Base-by-base conservation (phyloP, 92 coral and sea anemone species). In the Phenganax subtilis region DNA sequence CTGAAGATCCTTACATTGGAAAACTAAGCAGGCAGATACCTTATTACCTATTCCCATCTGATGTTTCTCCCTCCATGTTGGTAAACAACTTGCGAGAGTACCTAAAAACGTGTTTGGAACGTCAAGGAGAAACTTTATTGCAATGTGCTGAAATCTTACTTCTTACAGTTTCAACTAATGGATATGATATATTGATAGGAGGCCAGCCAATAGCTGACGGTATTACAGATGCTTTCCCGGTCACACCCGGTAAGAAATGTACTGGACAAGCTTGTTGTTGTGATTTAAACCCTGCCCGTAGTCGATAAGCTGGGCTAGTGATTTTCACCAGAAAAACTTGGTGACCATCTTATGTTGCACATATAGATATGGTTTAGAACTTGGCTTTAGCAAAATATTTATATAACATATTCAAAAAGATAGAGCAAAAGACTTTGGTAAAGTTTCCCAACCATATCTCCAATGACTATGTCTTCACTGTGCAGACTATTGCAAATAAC, bases 1-100 rank as follows among this genome's bases (percentile, higher is more conserved):
- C 60, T 0, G 83, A 79, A 25, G 83, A 79, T 57, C 83, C 83
- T 44, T 79, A 79, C n/a, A 79, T 79, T 51, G 83, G 83, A n/a
- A 79, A 79, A 20, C 83, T 79, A 54, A 63, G 74, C n/a, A 72
- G 83, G 0, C 17, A 16, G 53, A 44, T 53, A 9, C 83, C 83
- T 6, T 79, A 79, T 14, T 79, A 79, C 53, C 74, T 79, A 1
- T 79, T 79, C 51, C 83, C 83, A 8, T 74, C 72, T 6, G 74
- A 64, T 9, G 44, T 79, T n/a, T 16, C 83, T 3, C 83, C 83
- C 25, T 63, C 73, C 3, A 79, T 1, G 74, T 73, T 79, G 73
- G 83, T 62, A 57, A 64, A 60, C 9, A 9, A 15, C 6, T 57
- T 79, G n/a, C 83, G 83, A 9, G 83, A 79, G 52, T 79, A 79